Base-by-base conservation (phyloP, 2,113 vertebrate species). In the Petrocephalus zakoni region DNA sequence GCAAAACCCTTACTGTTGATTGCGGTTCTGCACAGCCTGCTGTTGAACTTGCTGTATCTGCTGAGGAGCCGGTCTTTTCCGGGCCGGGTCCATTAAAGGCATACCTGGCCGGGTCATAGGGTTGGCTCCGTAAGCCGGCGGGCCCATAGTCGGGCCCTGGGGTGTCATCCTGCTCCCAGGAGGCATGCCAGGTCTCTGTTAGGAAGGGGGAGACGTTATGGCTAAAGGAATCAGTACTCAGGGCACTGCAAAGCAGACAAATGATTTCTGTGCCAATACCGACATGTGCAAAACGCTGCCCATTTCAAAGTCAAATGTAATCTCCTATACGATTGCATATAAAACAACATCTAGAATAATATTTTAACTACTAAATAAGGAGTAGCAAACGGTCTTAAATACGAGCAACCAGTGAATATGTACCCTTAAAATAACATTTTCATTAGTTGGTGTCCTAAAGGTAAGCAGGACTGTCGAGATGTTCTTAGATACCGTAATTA, bases 31-130 rank as follows among this genome's bases (percentile, higher is more conserved):
- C 53, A 29, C 75, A 49, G 53, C 49, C 75, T 99, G 98, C 91
- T 98, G 98, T 92, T 98, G 98, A 92, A 98, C 97, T 93, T 99
- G 98, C 92, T 99, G 98, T 15, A 99, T 97, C 94, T 99, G 98
- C 89, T 98, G 97, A 83, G 98, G 98, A 0, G 97, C 97, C 5
- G 98, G 98, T 87, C 98, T 96, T 93, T 99, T 99, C 47, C 98
- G 97, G 90, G 98, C 97, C 47, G 98, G 98, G 88, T 99, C 98
- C 96, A 99, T 97, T 85, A 97, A 95, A 0, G 97, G 96, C 97
- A 99, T 97, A 85, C 97, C 98, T 34, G 98, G 98, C 42, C 98
- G 97, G 89, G 97, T 97, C 92, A 98, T 97, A 0, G 97, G 97
- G 90, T 96, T 97, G 92, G 95, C 95, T 0, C 97, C 97, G 56